Percentiles rank a stretch among this genome's conserved stretches.
phyloP scores from a whole-genome alignment of 2,797 vertebrate genomes.

The Champsocephalus gunnari region DNA sequence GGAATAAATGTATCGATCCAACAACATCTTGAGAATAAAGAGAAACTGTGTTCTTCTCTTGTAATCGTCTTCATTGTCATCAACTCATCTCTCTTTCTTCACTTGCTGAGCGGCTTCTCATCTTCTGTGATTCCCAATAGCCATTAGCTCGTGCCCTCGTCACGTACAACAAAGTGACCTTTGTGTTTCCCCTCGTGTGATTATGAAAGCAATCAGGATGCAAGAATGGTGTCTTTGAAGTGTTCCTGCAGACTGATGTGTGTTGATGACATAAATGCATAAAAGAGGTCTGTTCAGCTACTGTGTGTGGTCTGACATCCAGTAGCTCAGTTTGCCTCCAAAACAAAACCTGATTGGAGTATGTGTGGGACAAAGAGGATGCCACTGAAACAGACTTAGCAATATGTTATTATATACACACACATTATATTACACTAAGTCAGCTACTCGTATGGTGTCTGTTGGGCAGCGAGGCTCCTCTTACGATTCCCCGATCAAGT shows the following conservation, averaged over 20 bases:
- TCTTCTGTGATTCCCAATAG: conserved; percentile 23
- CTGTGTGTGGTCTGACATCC: too few species aligned
- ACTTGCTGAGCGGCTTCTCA: conserved; percentile 37
- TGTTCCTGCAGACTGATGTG: conserved; percentile 17
- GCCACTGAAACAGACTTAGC: too few species aligned
- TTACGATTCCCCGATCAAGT: too few species aligned
- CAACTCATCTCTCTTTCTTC: not conserved
- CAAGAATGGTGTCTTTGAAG: conserved; percentile 14
- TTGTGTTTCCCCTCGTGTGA: conserved; percentile 23
- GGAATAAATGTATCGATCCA: not conserved
- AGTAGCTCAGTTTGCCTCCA: not conserved
- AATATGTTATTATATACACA: too few species aligned
- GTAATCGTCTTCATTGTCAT: not conserved
- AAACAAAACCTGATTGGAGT: not conserved
- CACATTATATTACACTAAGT: too few species aligned
- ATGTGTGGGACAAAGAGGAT: too few species aligned
- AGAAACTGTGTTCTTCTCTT: not conserved
- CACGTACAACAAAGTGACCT: conserved; percentile 16
- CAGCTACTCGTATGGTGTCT: too few species aligned
- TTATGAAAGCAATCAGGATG: conserved; percentile 35
- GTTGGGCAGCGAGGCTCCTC: too few species aligned
- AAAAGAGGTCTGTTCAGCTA: too few species aligned
- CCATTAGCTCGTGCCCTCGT: conserved; percentile 20
- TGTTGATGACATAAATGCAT: conserved; percentile 25
- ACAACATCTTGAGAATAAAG: conserved; percentile 1